Percentiles rank a stretch among this genome's conserved stretches.
These are phyloP conservation scores for Abrostola triplasia DNA, from an alignment of 2,888 invertebrate genomes.

Conservation along the genomic window DNA sequence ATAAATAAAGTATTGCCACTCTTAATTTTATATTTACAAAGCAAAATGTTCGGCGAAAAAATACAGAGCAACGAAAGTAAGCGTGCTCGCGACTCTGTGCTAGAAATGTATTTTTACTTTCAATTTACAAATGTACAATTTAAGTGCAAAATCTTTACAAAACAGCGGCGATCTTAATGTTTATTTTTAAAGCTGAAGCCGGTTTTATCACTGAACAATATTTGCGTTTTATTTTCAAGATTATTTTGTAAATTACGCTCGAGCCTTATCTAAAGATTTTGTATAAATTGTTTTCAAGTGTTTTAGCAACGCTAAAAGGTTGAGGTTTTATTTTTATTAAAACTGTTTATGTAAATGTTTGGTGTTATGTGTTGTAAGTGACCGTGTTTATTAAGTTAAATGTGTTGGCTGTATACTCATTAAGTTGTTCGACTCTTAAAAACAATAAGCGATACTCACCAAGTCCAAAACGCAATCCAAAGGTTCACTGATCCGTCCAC, in stretches of 20 bases:
- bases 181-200: constrained; percentile 31
- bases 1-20: constrained; percentile 17
- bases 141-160: constrained; percentile 16
- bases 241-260: constrained; percentile 29
- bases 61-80: constrained; percentile 52
- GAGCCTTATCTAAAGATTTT: constrained; percentile 33
- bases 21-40: constrained; percentile 14
- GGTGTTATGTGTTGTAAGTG: constrained; percentile 10
- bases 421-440: constrained; percentile 9
- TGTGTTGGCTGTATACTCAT: constrained; percentile 15
- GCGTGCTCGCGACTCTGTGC: constrained; percentile 30
- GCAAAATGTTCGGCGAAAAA: constrained; percentile 33
- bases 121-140: constrained; percentile 29
- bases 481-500: constrained; percentile 79
- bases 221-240: constrained; percentile 35
- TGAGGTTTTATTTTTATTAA: constrained; percentile 1
- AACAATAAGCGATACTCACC: constrained; percentile 69
- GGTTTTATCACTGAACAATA: constrained; percentile 39
- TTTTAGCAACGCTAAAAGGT: constrained; percentile 11
- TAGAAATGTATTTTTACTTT: constrained; percentile 47
- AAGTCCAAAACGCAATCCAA: constrained; percentile 86
- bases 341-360: constrained; percentile 10
- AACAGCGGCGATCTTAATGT: constrained; percentile 24
- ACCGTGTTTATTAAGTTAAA: constrained; percentile 16
- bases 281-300: constrained; percentile 10